Base-by-base conservation (phyloP, 2,888 invertebrate genomes). In the Heterodera filipjevi region DNA sequence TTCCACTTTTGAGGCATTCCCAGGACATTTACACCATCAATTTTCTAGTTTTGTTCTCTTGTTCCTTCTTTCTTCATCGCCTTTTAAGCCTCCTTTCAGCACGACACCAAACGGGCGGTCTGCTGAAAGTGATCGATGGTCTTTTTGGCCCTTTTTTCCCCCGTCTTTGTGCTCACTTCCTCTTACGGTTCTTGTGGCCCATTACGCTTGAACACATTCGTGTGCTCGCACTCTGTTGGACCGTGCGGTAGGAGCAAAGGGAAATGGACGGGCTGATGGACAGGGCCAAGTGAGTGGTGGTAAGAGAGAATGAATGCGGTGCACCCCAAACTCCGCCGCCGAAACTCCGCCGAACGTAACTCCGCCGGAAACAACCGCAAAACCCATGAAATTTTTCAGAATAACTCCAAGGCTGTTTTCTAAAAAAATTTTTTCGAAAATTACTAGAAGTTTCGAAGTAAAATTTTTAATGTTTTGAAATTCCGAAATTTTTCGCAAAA, bases 141-240 rank as follows among this genome's bases (percentile, higher is more conserved):
- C 89, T 97, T 96, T 89, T 91, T 99, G 66, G 93, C 95, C 0
- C 91, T 96, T 0, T 98, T 97, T n/a, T n/a, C n/a, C 90, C 97
- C 97, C 0, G 86, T 98, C 0, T 96, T 98, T 89, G 96, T 98
- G 0, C 91, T 98, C 10, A 95, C 95, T 44, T 94, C 97, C 1
- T 97, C 94, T 90, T 99, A 96, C 89, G 97, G n/a, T 98, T 0
- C 95, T 99, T 72, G 95, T 99, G 84, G 95, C 95, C n/a, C 16
- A 95, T 98, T 64, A 99, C 98, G 0, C 91, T 99, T 81, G 96
- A 96, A 89, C 99, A 98, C 79, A 78, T 89, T 71, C 83, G 83
- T 53, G 84, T 85, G 30, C 81, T 89, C 76, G 84, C 66, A 79
- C 82, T 66, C 79, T 87, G 81, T 33, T 85, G n/a, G 59, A 59